Conservation (phyloP, 2,888 invertebrate genomes). For the Selenia dentaria region DNA sequence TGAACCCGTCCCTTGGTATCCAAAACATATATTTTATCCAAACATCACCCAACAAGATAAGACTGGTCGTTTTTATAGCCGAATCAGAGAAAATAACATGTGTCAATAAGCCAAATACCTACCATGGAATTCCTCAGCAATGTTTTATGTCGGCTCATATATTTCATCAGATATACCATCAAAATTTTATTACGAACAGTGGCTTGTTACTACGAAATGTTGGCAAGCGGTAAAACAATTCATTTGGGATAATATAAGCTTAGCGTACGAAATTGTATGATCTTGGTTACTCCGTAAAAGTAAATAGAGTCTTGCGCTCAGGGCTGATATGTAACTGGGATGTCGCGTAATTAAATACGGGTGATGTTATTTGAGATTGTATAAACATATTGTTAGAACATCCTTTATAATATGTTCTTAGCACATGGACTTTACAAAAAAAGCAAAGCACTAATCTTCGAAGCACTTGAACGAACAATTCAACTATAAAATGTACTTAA, state of each 20-base stretch:
- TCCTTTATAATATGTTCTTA: too few relatives aligned
- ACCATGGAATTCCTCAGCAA: constrained; percentile 55
- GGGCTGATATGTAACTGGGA: too few relatives aligned
- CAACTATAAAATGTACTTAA: too few relatives aligned
- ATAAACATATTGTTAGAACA: too few relatives aligned
- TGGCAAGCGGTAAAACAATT: constrained; percentile 25
- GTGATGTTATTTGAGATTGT: too few relatives aligned
- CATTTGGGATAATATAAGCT: constrained; percentile 18
- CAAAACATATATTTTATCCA: constrained; percentile 51
- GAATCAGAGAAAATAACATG: constrained; percentile 68
- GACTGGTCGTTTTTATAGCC: constrained; percentile 66
- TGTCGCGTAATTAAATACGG: too few relatives aligned
- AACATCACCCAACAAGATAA: constrained; percentile 59
- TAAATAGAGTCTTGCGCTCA: not conserved
- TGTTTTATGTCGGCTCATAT: constrained; percentile 54
- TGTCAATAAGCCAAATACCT: constrained; percentile 60
- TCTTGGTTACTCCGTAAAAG: constrained; percentile 3
- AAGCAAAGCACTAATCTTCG: too few relatives aligned
- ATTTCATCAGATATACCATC: constrained; percentile 56
- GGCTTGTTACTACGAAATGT: constrained; percentile 36
- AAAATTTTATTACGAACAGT: constrained; percentile 58
- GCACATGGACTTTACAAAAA: too few relatives aligned
- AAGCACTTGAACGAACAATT: too few relatives aligned
- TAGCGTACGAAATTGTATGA: constrained; percentile 16
- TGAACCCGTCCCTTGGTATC: constrained; percentile 31